Evolutionary conservation across 2,888 invertebrate genomes (phyloP).

Genomic region (Lasioglossum calceatum): DNA sequence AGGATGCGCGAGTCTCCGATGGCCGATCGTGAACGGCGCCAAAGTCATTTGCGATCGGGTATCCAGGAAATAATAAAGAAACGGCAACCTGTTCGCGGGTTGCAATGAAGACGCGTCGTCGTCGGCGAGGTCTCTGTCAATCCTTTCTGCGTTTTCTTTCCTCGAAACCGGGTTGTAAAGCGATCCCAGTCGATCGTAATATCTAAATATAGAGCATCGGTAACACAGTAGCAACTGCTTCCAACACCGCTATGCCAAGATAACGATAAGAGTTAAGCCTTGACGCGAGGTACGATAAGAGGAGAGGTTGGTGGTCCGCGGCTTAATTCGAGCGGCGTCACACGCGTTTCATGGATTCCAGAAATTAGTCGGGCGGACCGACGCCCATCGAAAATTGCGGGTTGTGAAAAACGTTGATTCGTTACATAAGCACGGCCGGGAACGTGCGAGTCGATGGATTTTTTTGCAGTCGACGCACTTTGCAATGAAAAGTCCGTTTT

Average conservation of each 20-base stretch:
- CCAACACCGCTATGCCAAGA: constrained; percentile 74
- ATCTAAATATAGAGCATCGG: constrained; percentile 70
- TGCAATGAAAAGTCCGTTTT: not conserved
- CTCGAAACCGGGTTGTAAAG: constrained; percentile 9
- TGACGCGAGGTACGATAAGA: constrained; percentile 59
- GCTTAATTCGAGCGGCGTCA: constrained; percentile 30
- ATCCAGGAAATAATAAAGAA: constrained; percentile 4
- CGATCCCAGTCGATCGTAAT: constrained; percentile 23
- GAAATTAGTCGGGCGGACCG: not conserved
- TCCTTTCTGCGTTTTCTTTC: constrained; percentile 2
- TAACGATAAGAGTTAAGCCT: constrained; percentile 81
- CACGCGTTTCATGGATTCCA: not conserved
- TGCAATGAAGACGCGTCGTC: not conserved
- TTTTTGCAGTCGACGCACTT: not conserved
- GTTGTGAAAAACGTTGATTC: not conserved
- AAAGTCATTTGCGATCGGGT: not conserved
- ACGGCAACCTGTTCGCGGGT: not conserved
- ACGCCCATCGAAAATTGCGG: not conserved
- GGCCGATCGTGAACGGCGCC: not conserved
- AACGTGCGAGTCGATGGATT: not conserved
- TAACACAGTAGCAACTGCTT: constrained; percentile 80
- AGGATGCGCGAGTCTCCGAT: not conserved
- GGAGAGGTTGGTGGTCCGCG: constrained; percentile 33
- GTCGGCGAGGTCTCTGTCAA: not conserved
- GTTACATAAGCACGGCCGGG: not conserved